Base-by-base conservation (phyloP, 2,113 vertebrate genomes). In the Corapipo altera region DNA sequence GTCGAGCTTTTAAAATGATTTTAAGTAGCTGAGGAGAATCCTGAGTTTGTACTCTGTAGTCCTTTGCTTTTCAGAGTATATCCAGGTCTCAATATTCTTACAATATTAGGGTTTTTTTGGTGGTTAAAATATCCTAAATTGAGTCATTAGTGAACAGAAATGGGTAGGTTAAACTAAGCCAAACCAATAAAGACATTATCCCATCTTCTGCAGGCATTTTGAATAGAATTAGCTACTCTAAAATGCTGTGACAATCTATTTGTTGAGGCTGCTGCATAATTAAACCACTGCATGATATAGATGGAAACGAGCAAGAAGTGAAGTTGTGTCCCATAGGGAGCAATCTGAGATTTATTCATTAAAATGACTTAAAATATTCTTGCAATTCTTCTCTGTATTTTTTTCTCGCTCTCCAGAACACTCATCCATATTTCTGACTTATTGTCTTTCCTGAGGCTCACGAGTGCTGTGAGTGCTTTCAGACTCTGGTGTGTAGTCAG, bases 211-310 rank as follows among this genome's bases (percentile, higher is more conserved):
- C 51, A 91, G 74, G 61, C 62, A 71, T 89, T 93, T 92, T 66
- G 41, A 77, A 80, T 51, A 85, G 76, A 89, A 71, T 77, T 91
- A 89, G 57, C 71, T 92, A 16, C 35, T 77, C 61, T 64, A 66
- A 85, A 85, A 92, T 72, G 83, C 79, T 87, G 67, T 85, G 89
- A 75, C 58, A 67, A n/a, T 49, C 37, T 93, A 80, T 93, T 95
- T 96, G 74, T 83, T 82, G 87, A 78, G 85, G 72, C 64, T 84
- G 88, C 85, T 95, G 79, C 82, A 62, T 96, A 95, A 94, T 96
- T 94, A 89, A 91, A 95, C 49, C 59, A 73, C 59, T 86, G 72
- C 49, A 48, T 23, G 70, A 64, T 83, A 91, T 15, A 96, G 83
- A 86, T 54, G 61, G 67, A 96, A 96, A 81, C 1, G 9, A 88